Percentiles rank a stretch among this genome's conserved stretches.
phyloP scores from a whole-genome alignment of 2,113 vertebrate species.

The Elachura formosa region DNA sequence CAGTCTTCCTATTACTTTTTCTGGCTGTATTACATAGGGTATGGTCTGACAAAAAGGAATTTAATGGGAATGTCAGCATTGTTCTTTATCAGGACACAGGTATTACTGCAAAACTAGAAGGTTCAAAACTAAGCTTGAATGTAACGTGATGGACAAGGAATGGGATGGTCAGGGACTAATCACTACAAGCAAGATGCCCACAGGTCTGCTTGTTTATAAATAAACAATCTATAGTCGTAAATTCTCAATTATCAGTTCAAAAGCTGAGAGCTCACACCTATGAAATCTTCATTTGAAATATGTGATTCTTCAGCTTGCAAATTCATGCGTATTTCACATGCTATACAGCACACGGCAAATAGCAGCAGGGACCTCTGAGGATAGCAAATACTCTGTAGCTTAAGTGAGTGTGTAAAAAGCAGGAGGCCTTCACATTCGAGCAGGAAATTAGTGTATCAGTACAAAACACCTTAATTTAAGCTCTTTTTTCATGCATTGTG shows the following conservation, averaged over 20 bases:
- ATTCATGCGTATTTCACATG: constrained; percentile 69
- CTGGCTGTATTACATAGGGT: background rate
- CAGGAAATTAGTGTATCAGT: constrained; percentile 22
- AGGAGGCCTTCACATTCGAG: constrained; percentile 34
- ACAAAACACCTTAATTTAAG: constrained; percentile 57
- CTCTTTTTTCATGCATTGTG: constrained; percentile 64
- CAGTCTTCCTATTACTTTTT: background rate
- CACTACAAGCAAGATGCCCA: background rate
- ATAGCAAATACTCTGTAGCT: constrained; percentile 25
- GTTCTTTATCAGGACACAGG: background rate
- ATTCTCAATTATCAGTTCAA: constrained; percentile 37
- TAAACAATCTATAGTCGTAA: constrained; percentile 12
- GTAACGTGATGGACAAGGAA: background rate
- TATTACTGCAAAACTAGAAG: background rate
- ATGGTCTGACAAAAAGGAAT: background rate
- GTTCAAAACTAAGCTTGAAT: background rate
- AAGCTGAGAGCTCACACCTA: constrained; percentile 30
- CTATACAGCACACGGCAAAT: constrained; percentile 50
- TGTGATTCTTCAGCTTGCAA: constrained; percentile 48
- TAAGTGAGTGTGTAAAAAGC: background rate
- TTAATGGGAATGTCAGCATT: fast-evolving
- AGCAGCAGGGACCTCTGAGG: constrained; percentile 38
- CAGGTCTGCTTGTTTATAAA: background rate
- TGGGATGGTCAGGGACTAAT: background rate
- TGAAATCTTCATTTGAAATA: constrained; percentile 46